phyloP scores from a whole-genome alignment of 2,113 vertebrate species.

The Anoplopoma fimbria region DNA sequence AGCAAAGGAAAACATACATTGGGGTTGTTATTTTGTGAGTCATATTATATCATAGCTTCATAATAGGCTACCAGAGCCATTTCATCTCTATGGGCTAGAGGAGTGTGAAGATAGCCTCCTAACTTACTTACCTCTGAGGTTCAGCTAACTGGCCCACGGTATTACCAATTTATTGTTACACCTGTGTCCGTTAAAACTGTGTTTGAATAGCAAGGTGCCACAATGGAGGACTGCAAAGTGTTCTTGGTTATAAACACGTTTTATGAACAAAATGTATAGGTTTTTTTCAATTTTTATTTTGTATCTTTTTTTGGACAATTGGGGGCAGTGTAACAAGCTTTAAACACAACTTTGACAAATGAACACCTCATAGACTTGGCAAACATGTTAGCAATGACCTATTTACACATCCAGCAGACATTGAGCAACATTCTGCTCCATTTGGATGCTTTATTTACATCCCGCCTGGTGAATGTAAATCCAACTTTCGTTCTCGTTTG shows the following conservation, averaged over 20 bases:
- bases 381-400: neutral
- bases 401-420: neutral
- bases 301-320: neutral
- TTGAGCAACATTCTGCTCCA: too few relatives aligned
- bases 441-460: neutral
- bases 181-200: constrained; percentile 19
- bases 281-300: neutral
- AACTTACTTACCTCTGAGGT: constrained; percentile 35
- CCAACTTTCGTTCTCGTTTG: neutral
- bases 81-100: constrained; percentile 25
- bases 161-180: constrained; percentile 30
- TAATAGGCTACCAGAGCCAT: constrained; percentile 41
- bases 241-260: neutral
- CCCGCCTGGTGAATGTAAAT: neutral
- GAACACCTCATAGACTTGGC: neutral
- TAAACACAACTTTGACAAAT: neutral
- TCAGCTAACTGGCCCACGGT: constrained; percentile 20
- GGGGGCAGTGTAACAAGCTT: neutral
- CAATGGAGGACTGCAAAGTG: neutral
- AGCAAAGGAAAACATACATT: constrained; percentile 88
- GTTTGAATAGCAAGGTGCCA: constrained; percentile 8
- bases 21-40: constrained; percentile 87
- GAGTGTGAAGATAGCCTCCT: constrained; percentile 12
- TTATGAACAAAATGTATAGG: neutral
- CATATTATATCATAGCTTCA: constrained; percentile 48